These are phyloP conservation scores for Syngnathus scovelli DNA, from an alignment of 2,113 vertebrate species.

Conservation along the genomic window DNA sequence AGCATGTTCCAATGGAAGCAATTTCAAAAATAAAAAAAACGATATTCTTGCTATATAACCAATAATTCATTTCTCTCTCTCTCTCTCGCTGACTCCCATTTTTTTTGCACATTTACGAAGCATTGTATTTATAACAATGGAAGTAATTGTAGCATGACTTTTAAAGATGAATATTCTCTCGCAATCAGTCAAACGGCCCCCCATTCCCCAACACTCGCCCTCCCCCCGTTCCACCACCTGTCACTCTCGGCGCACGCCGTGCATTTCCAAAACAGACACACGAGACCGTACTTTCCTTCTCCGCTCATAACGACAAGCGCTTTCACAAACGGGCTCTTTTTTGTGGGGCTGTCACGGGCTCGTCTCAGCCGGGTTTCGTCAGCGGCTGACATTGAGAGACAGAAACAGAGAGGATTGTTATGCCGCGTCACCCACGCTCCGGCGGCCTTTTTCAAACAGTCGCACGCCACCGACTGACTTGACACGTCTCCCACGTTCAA, in stretches of 20 bases:
- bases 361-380: slow-evolving; percentile 49
- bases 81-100: no score
- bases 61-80: no score
- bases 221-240: slow-evolving; percentile 50
- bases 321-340: slow-evolving; percentile 48
- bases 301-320: slow-evolving; percentile 42
- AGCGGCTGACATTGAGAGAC: slow-evolving; percentile 45
- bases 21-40: not conserved
- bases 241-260: slow-evolving; percentile 35
- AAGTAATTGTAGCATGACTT: not conserved
- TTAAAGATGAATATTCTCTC: slow-evolving; percentile 1
- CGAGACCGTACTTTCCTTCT: slow-evolving; percentile 31
- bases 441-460: slow-evolving; percentile 53
- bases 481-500: slow-evolving; percentile 50
- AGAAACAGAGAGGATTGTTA: slow-evolving; percentile 48
- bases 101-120: not conserved
- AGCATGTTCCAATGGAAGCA: not conserved
- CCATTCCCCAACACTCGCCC: slow-evolving; percentile 14
- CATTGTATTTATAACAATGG: not conserved
- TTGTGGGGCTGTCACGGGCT: slow-evolving; percentile 54
- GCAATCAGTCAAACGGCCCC: slow-evolving; percentile 49
- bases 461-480: slow-evolving; percentile 40
- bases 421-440: slow-evolving; percentile 60
- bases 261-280: slow-evolving; percentile 25
- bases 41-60: not conserved